Conservation (phyloP, 2,888 invertebrate genomes). For the Sphinx pinastri region DNA sequence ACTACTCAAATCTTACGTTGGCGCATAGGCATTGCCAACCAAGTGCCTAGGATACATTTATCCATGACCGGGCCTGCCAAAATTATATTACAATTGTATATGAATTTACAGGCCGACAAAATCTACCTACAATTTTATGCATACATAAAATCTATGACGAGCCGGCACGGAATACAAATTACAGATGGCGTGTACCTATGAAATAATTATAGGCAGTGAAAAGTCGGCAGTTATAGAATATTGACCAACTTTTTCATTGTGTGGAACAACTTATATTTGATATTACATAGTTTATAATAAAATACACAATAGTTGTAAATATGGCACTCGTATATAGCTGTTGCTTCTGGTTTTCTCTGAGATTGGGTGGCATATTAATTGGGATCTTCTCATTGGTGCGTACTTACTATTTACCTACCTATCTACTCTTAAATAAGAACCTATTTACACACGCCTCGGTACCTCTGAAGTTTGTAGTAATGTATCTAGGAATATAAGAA, state of each 20-base stretch:
- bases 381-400: conserved; percentile 69
- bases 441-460: no score
- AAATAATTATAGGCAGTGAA: not conserved
- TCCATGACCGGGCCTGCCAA: no score
- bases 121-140: no score
- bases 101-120: no score
- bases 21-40: no score
- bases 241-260: not conserved
- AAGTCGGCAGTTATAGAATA: not conserved
- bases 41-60: no score
- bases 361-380: conserved; percentile 73
- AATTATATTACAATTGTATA: no score
- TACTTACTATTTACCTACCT: conserved; percentile 22
- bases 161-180: no score
- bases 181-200: not conserved
- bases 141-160: no score
- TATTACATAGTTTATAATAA: not conserved
- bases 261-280: not conserved
- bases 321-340: conserved; percentile 78
- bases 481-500: no score
- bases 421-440: not conserved
- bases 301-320: conserved; percentile 23
- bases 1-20: no score
- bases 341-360: conserved; percentile 78
- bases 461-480: no score